Conservation (phyloP, 1,140 invertebrate species). For the Eufriesea mexicana region DNA sequence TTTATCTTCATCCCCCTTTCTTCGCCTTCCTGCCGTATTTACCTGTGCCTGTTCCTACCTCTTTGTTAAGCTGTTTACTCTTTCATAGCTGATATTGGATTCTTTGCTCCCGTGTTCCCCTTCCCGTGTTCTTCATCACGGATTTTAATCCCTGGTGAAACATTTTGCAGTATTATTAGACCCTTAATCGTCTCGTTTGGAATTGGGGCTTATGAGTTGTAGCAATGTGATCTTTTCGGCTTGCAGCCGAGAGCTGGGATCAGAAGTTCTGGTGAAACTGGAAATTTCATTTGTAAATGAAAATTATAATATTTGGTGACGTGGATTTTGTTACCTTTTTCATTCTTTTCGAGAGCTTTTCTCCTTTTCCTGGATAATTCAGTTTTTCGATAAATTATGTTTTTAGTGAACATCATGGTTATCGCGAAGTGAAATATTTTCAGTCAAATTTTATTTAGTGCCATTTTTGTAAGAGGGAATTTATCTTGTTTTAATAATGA, state of each 20-base stretch:
- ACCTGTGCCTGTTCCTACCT: not conserved
- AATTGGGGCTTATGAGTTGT: not conserved
- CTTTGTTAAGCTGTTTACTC: conserved; percentile 24
- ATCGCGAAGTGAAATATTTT: too few relatives aligned
- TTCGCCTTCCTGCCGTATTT: not conserved
- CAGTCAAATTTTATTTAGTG: too few relatives aligned
- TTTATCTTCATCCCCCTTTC: not conserved
- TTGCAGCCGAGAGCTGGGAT: too few relatives aligned
- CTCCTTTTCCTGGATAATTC: too few relatives aligned
- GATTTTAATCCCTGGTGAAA: not conserved
- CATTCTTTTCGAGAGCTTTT: too few relatives aligned
- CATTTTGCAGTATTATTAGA: conserved; percentile 3
- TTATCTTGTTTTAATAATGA: too few relatives aligned
- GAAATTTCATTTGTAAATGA: not conserved
- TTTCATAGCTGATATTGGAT: conserved; percentile 18
- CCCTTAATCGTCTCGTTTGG: not conserved
- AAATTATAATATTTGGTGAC: too few relatives aligned
- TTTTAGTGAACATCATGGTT: too few relatives aligned
- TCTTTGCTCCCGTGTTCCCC: not conserved
- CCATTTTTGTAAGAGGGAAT: too few relatives aligned
- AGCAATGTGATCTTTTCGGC: too few relatives aligned
- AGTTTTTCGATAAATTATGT: too few relatives aligned
- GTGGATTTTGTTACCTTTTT: too few relatives aligned
- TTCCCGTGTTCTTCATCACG: not conserved
- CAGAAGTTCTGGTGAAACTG: not conserved